Evolutionary conservation across 2,888 invertebrate species (phyloP), one percentile per base, ranked within the genome.

Genomic region (Chromoteleia sp.): DNA sequence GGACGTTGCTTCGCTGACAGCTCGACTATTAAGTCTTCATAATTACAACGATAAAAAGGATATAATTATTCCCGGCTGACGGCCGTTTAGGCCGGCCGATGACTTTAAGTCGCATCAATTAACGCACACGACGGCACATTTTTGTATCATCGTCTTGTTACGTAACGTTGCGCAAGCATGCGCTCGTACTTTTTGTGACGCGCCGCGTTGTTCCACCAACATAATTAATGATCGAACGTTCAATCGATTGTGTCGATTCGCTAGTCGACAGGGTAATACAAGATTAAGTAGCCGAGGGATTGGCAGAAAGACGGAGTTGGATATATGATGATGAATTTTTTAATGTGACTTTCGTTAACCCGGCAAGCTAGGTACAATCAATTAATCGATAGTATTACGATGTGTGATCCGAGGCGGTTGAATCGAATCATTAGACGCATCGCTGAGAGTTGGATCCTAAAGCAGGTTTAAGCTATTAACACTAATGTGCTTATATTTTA

Each of bases 171-270:
- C 19, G 63, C 30, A 63, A 63, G 21, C 39, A 19, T 15, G 8
- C n/a, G 17, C 21, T 7, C 29, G 41, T 30, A 8, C 17, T 45
- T 61, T 61, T 61, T 61, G 43, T 10, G 8, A 17, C 14, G 54
- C 15, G 17, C 2, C n/a, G 56, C 19, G 36, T 21, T 39, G 41
- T n/a, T 29, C 17, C 41, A 29, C n/a, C 54, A 63, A 58, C 48
- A 67, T 67, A 75, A 75, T 75, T 75, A 67, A 75, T 75, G 65
- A 58, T 67, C 58, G 25, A 33, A 17, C 50, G 71, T 41, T 7
- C 14, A 56, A 73, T 73, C 73, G 73, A 73, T 73, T 63, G 59
- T 54, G 52, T 43, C 50, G 52, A 73, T 61, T 63, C 21, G 71
- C 12, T 52, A 25, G 54, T 50, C 39, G 59, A 59, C 52, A 52